Conservation (phyloP, 2,113 vertebrate genomes). For the Urocynchramus pylzowi region DNA sequence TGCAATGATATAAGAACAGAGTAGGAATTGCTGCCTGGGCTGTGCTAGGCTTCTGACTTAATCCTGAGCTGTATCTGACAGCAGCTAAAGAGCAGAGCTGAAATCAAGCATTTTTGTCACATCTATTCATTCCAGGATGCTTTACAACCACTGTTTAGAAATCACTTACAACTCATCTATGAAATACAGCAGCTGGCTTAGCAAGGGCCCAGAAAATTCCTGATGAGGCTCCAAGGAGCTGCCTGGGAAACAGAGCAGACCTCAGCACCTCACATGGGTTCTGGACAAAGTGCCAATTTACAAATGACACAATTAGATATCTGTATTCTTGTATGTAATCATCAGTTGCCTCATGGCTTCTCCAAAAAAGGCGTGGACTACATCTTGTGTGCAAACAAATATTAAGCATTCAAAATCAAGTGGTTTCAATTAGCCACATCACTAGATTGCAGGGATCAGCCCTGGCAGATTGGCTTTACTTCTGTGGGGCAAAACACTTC, state of each 20-base stretch:
- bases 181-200: slow-evolving; percentile 40
- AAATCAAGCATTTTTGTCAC: slow-evolving; percentile 49
- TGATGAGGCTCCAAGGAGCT: slow-evolving; percentile 48
- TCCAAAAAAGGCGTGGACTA: slow-evolving; percentile 52
- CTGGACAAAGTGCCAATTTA: slow-evolving; percentile 49
- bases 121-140: slow-evolving; percentile 46
- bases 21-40: background rate
- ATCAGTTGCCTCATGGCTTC: background rate
- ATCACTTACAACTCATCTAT: slow-evolving; percentile 31
- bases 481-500: background rate
- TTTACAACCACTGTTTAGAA: slow-evolving; percentile 26
- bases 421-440: slow-evolving; percentile 15
- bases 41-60: background rate
- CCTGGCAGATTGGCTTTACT: background rate
- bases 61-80: background rate
- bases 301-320: slow-evolving; percentile 55
- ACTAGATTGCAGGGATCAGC: background rate
- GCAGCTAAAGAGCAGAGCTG: slow-evolving; percentile 19
- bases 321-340: slow-evolving; percentile 51
- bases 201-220: slow-evolving; percentile 40
- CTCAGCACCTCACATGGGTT: background rate
- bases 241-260: slow-evolving; percentile 42
- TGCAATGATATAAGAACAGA: background rate
- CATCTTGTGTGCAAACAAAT: slow-evolving; percentile 58
- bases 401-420: slow-evolving; percentile 38